phyloP scores from a whole-genome alignment of 2,888 invertebrate genomes.

The Drosophila trichaetosa region DNA sequence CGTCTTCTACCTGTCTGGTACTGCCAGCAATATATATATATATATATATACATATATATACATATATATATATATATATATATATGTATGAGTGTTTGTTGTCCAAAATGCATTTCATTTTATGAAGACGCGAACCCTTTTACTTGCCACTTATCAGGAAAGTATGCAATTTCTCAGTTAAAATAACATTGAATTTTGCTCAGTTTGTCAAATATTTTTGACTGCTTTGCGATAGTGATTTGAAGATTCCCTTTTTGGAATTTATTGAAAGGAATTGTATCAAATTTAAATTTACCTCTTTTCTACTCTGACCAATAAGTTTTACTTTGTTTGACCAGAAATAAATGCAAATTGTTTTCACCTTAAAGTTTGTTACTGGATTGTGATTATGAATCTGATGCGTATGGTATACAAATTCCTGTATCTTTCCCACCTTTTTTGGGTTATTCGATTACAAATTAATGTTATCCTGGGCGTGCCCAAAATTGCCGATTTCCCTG shows the following conservation, averaged over 20 bases:
- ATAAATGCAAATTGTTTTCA: neutral
- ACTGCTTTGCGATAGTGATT: neutral
- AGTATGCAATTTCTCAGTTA: neutral
- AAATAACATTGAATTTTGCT: neutral
- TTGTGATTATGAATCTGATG: neutral
- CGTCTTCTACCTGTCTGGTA: slow-evolving; percentile 43
- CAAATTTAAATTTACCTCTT: rapidly evolving
- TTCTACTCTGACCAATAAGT: neutral
- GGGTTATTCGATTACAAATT: neutral
- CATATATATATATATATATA: neutral
- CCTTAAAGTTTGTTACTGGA: neutral
- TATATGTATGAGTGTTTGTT: slow-evolving; percentile 14
- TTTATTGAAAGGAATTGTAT: neutral
- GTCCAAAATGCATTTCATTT: slow-evolving; percentile 19
- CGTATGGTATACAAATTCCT: neutral
- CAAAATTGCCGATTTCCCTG: neutral
- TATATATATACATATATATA: too few relatives aligned
- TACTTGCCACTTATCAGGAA: neutral
- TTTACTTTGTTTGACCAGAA: neutral
- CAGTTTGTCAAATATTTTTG: neutral
- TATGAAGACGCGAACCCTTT: slow-evolving; percentile 10
- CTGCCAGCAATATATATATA: slow-evolving; percentile 3
- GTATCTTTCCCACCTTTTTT: neutral
- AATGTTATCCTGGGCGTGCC: neutral
- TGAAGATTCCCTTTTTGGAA: neutral